Evolutionary conservation across 2,888 invertebrate species (phyloP).

Genomic region (Yponomeuta sedellus): DNA sequence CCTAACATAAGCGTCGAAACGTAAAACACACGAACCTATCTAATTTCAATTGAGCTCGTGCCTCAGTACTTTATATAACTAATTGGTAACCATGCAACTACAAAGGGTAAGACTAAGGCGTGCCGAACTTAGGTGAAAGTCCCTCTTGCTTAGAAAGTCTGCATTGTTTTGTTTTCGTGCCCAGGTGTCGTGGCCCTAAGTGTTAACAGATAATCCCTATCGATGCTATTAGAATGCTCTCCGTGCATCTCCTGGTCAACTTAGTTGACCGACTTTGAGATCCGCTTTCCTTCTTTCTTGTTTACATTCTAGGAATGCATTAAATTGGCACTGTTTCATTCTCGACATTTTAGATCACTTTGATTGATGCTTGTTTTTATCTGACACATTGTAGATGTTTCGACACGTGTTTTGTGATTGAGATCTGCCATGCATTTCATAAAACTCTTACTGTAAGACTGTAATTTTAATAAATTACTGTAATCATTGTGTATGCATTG

Average conservation of each 20-base stretch:
- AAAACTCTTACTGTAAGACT: background rate
- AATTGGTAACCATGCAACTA: conserved; percentile 37
- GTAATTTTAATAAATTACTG: background rate
- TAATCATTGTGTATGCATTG: too few species aligned
- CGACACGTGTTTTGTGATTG: background rate
- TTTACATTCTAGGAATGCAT: conserved; percentile 41
- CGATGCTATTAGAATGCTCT: conserved; percentile 16
- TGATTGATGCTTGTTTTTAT: conserved; percentile 26
- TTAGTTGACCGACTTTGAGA: conserved; percentile 46
- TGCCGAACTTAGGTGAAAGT: conserved; percentile 58
- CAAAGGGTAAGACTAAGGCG: conserved; percentile 48
- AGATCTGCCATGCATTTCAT: background rate
- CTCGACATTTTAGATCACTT: conserved; percentile 34
- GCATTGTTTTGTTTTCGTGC: conserved; percentile 57
- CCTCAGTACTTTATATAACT: conserved; percentile 29
- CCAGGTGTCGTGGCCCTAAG: conserved; percentile 41
- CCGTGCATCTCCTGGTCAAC: conserved; percentile 19
- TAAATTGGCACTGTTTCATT: conserved; percentile 49
- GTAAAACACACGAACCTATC: background rate
- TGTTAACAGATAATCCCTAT: conserved; percentile 30
- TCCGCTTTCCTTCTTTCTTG: conserved; percentile 30
- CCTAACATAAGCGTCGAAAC: background rate
- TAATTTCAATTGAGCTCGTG: background rate
- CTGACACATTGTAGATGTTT: conserved; percentile 5
- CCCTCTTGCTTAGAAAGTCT: conserved; percentile 54